These are phyloP conservation scores for Diplodus puntazzo DNA, from an alignment of 2,797 vertebrate genomes.

Conservation along the genomic window DNA sequence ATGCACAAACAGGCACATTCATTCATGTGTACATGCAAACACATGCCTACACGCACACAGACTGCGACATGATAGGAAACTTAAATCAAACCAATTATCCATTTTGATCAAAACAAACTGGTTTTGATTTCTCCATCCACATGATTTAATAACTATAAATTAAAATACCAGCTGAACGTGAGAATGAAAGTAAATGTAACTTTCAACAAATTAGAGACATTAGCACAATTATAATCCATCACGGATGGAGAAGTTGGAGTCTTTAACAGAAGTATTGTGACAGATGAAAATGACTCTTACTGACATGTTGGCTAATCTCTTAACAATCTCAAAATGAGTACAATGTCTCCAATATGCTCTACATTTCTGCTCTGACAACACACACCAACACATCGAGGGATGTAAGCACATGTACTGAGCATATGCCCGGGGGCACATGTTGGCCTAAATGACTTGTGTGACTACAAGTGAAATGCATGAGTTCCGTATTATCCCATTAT, in stretches of 20 bases:
- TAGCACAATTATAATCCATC: background rate
- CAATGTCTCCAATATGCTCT: background rate
- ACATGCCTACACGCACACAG: slow-evolving; percentile 3
- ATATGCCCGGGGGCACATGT: background rate
- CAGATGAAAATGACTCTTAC: background rate
- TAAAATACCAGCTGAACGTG: slow-evolving; percentile 8
- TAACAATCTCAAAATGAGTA: background rate
- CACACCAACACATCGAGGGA: background rate
- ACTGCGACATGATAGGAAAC: slow-evolving; percentile 8
- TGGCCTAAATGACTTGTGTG: slow-evolving; percentile 16
- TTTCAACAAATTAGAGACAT: background rate
- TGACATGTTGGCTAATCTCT: background rate
- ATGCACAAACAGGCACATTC: background rate
- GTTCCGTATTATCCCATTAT: background rate
- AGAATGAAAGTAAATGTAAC: slow-evolving; percentile 8
- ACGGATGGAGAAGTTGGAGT: background rate
- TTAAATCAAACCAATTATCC: slow-evolving; percentile 2
- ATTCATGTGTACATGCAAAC: background rate
- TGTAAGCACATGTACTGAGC: background rate
- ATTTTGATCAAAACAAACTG: slow-evolving; percentile 16
- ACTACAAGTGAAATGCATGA: slow-evolving; percentile 15
- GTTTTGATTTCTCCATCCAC: background rate
- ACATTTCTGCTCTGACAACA: background rate
- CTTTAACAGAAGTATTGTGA: background rate
- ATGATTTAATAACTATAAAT: background rate